phyloP scores from a whole-genome alignment of 2,888 invertebrate species.

The Ophion costatus region DNA sequence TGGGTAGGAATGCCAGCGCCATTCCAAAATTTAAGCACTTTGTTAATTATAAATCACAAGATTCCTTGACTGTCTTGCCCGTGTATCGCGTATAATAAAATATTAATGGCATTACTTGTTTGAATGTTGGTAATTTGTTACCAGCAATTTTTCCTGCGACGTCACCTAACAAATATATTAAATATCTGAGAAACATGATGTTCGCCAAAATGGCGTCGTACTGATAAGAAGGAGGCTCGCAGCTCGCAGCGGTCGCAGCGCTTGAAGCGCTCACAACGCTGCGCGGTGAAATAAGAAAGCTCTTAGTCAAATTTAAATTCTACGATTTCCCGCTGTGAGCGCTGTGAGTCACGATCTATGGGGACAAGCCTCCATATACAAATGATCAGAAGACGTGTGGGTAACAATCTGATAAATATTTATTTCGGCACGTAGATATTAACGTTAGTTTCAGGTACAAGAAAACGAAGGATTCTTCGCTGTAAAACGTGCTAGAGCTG shows the following conservation, averaged over 20 bases:
- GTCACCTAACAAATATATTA: not conserved
- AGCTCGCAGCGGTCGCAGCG: not conserved
- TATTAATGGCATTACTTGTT: constrained; percentile 2
- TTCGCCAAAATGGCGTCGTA: not conserved
- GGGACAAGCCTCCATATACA: no score
- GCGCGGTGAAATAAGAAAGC: not conserved
- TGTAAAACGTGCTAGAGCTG: no score
- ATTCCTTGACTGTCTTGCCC: not conserved
- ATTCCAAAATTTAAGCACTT: constrained; percentile 1
- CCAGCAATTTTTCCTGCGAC: not conserved
- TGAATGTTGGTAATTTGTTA: constrained; percentile 10
- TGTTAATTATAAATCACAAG: not conserved
- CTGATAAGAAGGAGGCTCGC: not conserved
- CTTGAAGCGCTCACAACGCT: not conserved
- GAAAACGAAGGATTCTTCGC: no score
- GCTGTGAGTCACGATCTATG: not conserved
- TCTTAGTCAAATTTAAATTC: not conserved
- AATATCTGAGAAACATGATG: not conserved
- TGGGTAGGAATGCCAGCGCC: not conserved
- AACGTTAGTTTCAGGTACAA: no score
- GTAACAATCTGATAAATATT: no score
- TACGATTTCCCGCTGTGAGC: not conserved
- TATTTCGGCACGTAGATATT: no score
- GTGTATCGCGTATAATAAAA: constrained; percentile 6
- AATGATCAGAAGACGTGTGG: no score